These are phyloP conservation scores for Spodoptera exigua DNA, from an alignment of 2,888 invertebrate species.

Conservation along the genomic window DNA sequence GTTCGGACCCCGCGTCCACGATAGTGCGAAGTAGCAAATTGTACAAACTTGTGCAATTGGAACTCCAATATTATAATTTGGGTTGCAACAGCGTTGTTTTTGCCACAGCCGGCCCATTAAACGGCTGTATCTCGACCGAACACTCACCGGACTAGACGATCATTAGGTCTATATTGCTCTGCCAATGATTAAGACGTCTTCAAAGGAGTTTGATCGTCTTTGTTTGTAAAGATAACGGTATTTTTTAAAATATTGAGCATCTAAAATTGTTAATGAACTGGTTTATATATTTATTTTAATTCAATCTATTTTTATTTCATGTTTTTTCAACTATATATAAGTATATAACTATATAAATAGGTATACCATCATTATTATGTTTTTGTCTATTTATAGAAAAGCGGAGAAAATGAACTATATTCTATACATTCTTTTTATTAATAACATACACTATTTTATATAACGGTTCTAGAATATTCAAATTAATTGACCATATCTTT, in stretches of 20 bases:
- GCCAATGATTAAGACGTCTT: conserved; percentile 39
- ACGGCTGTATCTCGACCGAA: conserved; percentile 76
- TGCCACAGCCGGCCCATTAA: conserved; percentile 75
- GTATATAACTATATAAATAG: too few relatives aligned
- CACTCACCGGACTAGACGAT: conserved; percentile 62
- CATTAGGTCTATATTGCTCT: conserved; percentile 43
- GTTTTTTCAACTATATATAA: too few relatives aligned
- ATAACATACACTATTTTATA: too few relatives aligned
- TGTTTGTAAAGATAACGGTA: not conserved
- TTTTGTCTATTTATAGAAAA: too few relatives aligned
- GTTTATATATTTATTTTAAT: too few relatives aligned
- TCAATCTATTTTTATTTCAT: too few relatives aligned
- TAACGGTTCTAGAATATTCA: too few relatives aligned
- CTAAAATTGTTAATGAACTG: too few relatives aligned
- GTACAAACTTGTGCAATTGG: conserved; percentile 86
- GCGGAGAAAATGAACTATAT: too few relatives aligned
- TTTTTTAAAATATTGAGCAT: not conserved
- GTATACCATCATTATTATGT: too few relatives aligned
- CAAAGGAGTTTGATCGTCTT: not conserved
- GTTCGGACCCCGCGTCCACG: conserved; percentile 60
- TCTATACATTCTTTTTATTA: too few relatives aligned
- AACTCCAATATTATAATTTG: conserved; percentile 87
- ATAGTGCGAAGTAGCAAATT: conserved; percentile 84
- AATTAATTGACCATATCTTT: too few relatives aligned
- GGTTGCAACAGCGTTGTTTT: conserved; percentile 81